phyloP scores from a whole-genome alignment of 2,797 vertebrate species.

The Mycteria americana region DNA sequence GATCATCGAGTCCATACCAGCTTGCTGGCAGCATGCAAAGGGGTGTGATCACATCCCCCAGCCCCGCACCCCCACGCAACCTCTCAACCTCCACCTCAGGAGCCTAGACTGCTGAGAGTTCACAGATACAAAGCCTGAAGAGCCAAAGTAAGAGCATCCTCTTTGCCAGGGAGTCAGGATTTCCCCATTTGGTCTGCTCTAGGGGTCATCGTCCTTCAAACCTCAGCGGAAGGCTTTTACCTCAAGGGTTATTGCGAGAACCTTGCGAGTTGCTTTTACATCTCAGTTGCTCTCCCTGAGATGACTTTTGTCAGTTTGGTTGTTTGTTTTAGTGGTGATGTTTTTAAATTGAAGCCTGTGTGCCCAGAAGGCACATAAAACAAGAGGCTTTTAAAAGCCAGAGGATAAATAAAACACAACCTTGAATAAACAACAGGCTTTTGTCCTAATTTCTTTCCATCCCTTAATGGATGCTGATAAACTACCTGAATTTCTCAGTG shows the following conservation, averaged over 20 bases:
- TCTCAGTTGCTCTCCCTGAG: slow-evolving; percentile 1
- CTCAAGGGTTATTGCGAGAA: not conserved
- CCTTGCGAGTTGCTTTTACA: slow-evolving; percentile 18
- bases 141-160: not conserved
- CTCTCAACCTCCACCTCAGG: not conserved
- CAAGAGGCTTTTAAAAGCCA: slow-evolving; percentile 56
- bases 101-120: not conserved
- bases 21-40: not conserved
- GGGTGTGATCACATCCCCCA: not conserved
- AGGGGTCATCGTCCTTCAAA: not conserved
- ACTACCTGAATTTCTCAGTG: slow-evolving; percentile 41
- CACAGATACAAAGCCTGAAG: not conserved
- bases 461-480: slow-evolving; percentile 70
- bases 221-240: not conserved
- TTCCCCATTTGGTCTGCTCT: not conserved
- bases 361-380: slow-evolving; percentile 57
- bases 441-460: slow-evolving; percentile 71
- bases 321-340: slow-evolving; percentile 58
- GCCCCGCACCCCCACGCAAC: not conserved
- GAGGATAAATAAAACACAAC: slow-evolving; percentile 61
- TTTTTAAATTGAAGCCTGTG: slow-evolving; percentile 33
- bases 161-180: not conserved
- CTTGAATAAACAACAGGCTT: slow-evolving; percentile 65
- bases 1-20: too few relatives aligned
- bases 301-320: slow-evolving; percentile 47